Evolutionary conservation across 2,113 vertebrate species (phyloP), one percentile per base, ranked within the genome.

Genomic region (Prinia subflava): DNA sequence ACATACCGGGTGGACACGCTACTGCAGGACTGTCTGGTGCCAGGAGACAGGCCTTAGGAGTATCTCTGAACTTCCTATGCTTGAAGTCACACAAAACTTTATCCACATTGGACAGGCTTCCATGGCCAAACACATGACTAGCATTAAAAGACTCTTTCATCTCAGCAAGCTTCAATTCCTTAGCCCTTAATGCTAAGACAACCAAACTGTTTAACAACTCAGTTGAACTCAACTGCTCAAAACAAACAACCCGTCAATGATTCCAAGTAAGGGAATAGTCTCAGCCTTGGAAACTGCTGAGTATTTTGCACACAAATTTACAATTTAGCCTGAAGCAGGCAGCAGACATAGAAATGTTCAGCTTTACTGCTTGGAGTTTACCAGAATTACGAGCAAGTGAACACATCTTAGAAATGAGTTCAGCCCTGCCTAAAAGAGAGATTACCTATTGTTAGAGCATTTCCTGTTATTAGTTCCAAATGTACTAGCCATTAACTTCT

Each of bases 401-500:
- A 67, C 10, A 50, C 13, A 39, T 55, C 20, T 50, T 46, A 87
- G 74, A 95, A 93, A 83, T 24, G 30, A 35, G 30, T 33, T 92
- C 65, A 75, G 35, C 13, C 56, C 64, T 90, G 67, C 31, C 79
- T 82, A 11, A 65, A 81, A 90, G 27, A 85, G 69, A 92, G 30
- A 86, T 73, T 63, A 80, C 6, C 76, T 78, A 75, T 68, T 95
- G 69, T 87, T 63, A 83, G 73, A 87, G 63, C 18, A 71, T 83
- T 95, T 97, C 91, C 71, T 87, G 92, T 67, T 89, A 81, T 50
- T 81, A 87, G 23, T 67, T 90, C 47, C 57, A 86, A 96, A 92
- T 75, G 69, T 75, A 89, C 73, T 41, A 74, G 64, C 47, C 52
- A 68, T 84, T 95, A 92, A 93, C 60, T 75, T 75, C 83, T 93